These are phyloP conservation scores for Montifringilla adamsi DNA, from an alignment of 2,113 vertebrate species.

Conservation along the genomic window DNA sequence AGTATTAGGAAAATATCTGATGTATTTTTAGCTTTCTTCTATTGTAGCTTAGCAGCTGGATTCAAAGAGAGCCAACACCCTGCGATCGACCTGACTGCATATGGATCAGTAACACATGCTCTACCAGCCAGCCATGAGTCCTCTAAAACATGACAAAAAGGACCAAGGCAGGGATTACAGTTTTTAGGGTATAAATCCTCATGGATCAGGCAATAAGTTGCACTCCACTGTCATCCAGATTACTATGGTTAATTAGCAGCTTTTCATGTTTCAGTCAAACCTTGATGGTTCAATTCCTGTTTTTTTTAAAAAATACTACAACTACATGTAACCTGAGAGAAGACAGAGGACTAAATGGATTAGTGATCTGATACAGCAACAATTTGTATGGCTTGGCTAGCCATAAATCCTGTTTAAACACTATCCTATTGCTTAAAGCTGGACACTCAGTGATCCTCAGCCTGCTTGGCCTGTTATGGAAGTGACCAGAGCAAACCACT, in stretches of 20 bases:
- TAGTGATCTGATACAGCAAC: constrained; percentile 48
- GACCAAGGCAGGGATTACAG: background rate
- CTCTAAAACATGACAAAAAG: background rate
- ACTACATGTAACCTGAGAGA: constrained; percentile 21
- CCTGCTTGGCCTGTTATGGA: background rate
- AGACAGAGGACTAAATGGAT: constrained; percentile 40
- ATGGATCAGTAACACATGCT: background rate
- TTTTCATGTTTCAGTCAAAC: constrained; percentile 7
- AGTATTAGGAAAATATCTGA: constrained; percentile 51
- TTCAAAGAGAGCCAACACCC: background rate
- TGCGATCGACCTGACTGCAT: background rate
- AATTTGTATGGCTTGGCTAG: background rate
- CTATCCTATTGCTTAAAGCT: constrained; percentile 2
- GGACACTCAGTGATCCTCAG: background rate
- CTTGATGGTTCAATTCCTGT: background rate
- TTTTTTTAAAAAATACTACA: background rate
- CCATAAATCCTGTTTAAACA: constrained; percentile 52
- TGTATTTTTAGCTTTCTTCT: constrained; percentile 61
- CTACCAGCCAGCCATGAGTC: background rate
- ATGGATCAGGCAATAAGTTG: background rate
- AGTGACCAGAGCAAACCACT: background rate
- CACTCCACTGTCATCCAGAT: background rate
- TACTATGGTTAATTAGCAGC: constrained; percentile 5
- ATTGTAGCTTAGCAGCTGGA: constrained; percentile 51
- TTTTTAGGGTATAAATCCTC: background rate